A percentile compares a stretch with the other conserved stretches of the same genome.
Evolutionary conservation across 2,797 vertebrate species (phyloP).

Genomic region (Sternotherus odoratus): DNA sequence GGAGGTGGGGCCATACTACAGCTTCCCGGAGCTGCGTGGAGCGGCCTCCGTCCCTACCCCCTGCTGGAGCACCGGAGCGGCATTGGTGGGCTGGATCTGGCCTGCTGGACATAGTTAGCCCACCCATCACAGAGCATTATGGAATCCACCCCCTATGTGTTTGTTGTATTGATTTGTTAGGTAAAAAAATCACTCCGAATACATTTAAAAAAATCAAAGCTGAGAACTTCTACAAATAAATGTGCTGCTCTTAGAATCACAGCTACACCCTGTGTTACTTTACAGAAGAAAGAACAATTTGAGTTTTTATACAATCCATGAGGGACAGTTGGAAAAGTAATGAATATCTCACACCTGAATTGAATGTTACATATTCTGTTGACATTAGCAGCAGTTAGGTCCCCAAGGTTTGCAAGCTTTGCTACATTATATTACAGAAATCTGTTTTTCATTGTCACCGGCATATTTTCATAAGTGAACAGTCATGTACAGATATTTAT

Average conservation of each 20-base stretch:
- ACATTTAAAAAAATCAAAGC: neutral
- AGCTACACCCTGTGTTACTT: neutral
- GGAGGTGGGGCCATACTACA: too few species aligned
- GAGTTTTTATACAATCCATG: neutral
- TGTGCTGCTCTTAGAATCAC: neutral
- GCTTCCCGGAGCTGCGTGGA: too few species aligned
- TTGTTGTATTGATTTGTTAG: neutral
- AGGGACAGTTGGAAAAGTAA: constrained; percentile 18
- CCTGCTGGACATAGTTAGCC: too few species aligned
- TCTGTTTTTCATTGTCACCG: constrained; percentile 62
- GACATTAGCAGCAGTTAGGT: constrained; percentile 42
- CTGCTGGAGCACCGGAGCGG: too few species aligned
- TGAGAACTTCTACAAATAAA: neutral
- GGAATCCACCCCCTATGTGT: neutral
- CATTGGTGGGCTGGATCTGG: too few species aligned
- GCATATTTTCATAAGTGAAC: neutral
- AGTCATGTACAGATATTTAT: constrained; percentile 30
- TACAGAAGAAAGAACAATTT: neutral
- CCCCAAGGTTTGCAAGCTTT: constrained; percentile 40
- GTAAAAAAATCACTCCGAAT: neutral
- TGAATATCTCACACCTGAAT: constrained; percentile 51
- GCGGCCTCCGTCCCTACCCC: too few species aligned
- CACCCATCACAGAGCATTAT: neutral
- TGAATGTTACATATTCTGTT: constrained; percentile 44
- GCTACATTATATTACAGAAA: neutral